Percentiles rank a stretch among this genome's conserved stretches.
Evolutionary conservation across 2,888 invertebrate genomes (phyloP).

Genomic region (Pogonocherus hispidulus): DNA sequence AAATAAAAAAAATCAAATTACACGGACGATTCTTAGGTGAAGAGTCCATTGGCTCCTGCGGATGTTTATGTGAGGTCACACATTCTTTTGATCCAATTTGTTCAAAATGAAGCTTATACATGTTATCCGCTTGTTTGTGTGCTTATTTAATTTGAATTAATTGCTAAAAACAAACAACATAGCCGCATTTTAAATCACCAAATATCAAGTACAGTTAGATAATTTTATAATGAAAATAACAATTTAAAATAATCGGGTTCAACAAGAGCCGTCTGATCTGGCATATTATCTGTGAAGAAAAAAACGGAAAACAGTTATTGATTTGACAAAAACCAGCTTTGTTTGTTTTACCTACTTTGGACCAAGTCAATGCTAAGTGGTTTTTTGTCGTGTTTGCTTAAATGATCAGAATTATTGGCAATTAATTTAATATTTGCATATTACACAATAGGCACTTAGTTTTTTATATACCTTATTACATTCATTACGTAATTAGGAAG

Average conservation of each 20-base stretch:
- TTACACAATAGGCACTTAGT: neutral
- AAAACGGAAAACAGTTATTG: neutral
- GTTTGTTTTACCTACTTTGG: constrained; percentile 1
- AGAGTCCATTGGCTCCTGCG: constrained; percentile 14
- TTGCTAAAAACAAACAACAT: neutral
- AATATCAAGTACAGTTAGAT: constrained; percentile 6
- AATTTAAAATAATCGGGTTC: neutral
- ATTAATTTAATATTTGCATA: constrained; percentile 13
- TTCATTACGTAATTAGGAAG: neutral
- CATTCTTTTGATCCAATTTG: constrained; percentile 14
- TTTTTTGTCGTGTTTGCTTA: neutral
- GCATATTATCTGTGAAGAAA: neutral
- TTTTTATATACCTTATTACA: neutral
- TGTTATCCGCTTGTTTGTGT: neutral
- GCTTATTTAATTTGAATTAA: constrained; percentile 2
- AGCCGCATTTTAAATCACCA: neutral
- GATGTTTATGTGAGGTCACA: constrained; percentile 17
- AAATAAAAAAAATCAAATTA: constrained; percentile 4
- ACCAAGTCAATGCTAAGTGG: neutral
- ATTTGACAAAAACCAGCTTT: neutral
- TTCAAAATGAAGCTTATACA: neutral
- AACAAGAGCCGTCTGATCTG: neutral
- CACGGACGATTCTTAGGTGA: constrained; percentile 2
- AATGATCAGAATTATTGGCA: constrained; percentile 6
- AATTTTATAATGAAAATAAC: neutral